These are phyloP conservation scores for Orthonevra nobilis DNA, from an alignment of 2,888 invertebrate genomes.

Conservation along the genomic window DNA sequence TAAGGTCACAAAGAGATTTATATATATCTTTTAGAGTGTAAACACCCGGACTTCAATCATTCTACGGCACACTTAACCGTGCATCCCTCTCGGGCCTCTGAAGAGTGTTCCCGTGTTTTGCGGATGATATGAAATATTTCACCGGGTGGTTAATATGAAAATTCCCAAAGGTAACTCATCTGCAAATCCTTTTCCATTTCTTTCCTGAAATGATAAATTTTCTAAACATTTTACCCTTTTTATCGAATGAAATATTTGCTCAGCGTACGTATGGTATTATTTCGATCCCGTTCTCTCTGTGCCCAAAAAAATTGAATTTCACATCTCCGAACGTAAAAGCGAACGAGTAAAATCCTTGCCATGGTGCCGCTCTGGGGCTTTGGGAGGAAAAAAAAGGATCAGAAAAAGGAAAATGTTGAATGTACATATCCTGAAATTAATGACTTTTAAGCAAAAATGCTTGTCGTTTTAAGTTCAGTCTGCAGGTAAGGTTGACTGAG, in stretches of 20 bases:
- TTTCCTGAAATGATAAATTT: slow-evolving; percentile 34
- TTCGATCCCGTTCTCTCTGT: too few relatives aligned
- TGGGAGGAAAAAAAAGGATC: background rate
- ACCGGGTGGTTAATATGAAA: slow-evolving; percentile 15
- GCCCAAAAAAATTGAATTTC: slow-evolving; percentile 2
- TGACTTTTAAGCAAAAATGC: slow-evolving; percentile 5
- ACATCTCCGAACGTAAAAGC: background rate
- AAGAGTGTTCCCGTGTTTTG: slow-evolving; percentile 33
- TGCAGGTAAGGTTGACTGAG: slow-evolving; percentile 11
- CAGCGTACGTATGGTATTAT: slow-evolving; percentile 35
- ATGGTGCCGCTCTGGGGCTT: background rate
- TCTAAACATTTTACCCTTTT: slow-evolving; percentile 42
- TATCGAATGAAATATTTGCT: slow-evolving; percentile 49
- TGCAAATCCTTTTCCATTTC: slow-evolving; percentile 45
- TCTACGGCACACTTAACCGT: slow-evolving; percentile 22
- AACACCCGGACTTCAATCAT: slow-evolving; percentile 46
- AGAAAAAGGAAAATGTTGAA: background rate
- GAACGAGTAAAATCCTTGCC: background rate
- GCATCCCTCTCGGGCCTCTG: background rate
- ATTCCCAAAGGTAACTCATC: slow-evolving; percentile 33
- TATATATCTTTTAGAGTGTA: slow-evolving; percentile 22
- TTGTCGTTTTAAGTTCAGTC: slow-evolving; percentile 7
- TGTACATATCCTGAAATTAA: slow-evolving; percentile 11
- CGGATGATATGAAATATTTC: slow-evolving; percentile 50
- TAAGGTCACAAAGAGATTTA: slow-evolving; percentile 37